Conservation (phyloP, 2,888 invertebrate species). For the Andrena marginata region DNA sequence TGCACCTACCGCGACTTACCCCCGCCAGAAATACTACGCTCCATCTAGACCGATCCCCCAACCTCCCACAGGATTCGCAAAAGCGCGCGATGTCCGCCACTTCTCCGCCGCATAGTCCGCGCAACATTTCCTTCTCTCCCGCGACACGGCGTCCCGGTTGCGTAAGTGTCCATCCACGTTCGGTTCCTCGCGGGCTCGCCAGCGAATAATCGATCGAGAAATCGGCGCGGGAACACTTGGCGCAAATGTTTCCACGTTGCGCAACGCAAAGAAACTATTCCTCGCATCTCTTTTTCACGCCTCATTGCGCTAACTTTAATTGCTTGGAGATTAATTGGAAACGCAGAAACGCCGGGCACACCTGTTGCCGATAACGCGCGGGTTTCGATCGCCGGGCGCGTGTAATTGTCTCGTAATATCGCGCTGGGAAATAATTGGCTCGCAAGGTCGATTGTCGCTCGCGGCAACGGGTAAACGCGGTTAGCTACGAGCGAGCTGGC, state of each 20-base stretch:
- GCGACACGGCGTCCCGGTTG: background rate
- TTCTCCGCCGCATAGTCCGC: no score
- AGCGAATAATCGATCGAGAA: background rate
- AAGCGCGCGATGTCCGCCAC: no score
- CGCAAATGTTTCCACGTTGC: background rate
- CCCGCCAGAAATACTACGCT: background rate
- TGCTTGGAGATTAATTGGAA: background rate
- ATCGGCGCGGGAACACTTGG: background rate
- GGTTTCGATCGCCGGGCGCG: background rate
- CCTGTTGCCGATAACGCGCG: background rate
- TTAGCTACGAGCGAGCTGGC: background rate
- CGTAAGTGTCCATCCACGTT: slow-evolving; percentile 6
- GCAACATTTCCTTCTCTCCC: background rate
- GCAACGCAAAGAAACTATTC: background rate
- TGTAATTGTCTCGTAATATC: background rate
- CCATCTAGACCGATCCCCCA: background rate
- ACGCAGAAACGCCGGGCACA: background rate
- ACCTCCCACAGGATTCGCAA: no score
- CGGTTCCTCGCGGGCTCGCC: background rate
- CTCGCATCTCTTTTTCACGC: background rate
- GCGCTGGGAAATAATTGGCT: slow-evolving; percentile 4
- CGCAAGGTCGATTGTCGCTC: background rate
- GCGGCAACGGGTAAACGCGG: background rate
- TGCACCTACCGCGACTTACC: slow-evolving; percentile 42
- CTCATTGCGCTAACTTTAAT: background rate